Percentiles rank a stretch among this genome's conserved stretches.
Evolutionary conservation across 2,113 vertebrate genomes (phyloP).

Genomic region (Sclerurus mexicanus): DNA sequence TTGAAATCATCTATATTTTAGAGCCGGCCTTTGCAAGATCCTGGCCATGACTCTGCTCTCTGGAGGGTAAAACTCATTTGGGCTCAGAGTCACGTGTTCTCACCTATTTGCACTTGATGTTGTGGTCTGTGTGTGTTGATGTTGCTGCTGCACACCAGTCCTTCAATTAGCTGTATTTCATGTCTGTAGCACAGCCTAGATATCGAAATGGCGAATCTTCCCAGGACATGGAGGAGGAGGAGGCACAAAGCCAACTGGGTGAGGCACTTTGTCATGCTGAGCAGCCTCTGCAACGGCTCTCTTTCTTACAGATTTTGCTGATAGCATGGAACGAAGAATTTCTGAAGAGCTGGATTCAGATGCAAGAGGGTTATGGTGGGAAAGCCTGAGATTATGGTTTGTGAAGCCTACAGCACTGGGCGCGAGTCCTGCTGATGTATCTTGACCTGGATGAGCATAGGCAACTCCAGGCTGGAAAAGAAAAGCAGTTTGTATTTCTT

Average conservation of each 20-base stretch:
- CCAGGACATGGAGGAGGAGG: conserved; percentile 66
- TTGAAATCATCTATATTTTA: neutral
- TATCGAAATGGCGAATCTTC: conserved; percentile 64
- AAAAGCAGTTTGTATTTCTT: neutral
- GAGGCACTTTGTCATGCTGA: neutral
- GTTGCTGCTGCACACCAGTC: neutral
- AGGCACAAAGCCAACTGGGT: conserved; percentile 14
- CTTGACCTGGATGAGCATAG: neutral
- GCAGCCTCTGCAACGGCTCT: neutral
- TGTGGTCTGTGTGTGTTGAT: neutral
- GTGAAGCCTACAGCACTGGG: neutral
- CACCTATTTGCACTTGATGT: neutral
- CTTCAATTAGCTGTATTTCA: neutral
- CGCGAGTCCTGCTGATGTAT: neutral
- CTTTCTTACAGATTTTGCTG: neutral
- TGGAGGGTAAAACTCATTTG: neutral
- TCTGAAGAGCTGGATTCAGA: conserved; percentile 15
- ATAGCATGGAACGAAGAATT: fast-evolving
- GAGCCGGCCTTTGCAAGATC: neutral
- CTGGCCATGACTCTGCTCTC: neutral
- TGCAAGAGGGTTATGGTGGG: neutral
- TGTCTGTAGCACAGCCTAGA: conserved; percentile 34
- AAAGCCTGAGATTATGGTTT: conserved; percentile 51
- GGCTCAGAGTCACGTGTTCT: neutral
- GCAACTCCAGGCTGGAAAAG: conserved; percentile 51